Base-by-base conservation (phyloP, 2,113 vertebrate species). In the Calonectris borealis region DNA sequence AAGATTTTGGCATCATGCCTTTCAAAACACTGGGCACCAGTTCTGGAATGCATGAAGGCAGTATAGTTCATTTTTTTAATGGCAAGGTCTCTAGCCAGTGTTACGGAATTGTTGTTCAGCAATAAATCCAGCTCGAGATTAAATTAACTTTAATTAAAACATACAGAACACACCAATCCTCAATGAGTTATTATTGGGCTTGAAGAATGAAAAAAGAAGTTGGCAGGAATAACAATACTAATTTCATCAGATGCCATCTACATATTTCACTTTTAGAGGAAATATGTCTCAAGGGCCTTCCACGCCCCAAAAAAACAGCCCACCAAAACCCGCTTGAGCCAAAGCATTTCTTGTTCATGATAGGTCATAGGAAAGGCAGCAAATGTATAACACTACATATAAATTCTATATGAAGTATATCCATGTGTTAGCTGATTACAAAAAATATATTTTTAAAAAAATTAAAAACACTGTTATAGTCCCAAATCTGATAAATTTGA, bases 131-230 rank as follows among this genome's bases (percentile, higher is more conserved):
- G 44, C 21, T 90, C 38, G 19, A 95, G 68, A 86, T 73, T 83
- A 95, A 96, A 96, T 90, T 92, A 83, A 91, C 82, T 94, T 97
- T 93, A 96, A 96, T 97, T 97, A 96, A 94, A 96, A 68, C 69
- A 95, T 49, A 93, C 54, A 90, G 88, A 91, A 51, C 36, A 61
- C 64, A 78, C n/a, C 91, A 93, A 64, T 87, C 54, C 52, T 94
- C 38, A 22, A 34, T 54, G 83, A 94, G 52, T 76, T 94, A 65
- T 83, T 93, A 90, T 4, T 75, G 48, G 66, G 32, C 40, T 88
- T 90, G 64, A 29, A 75, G 55, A 95, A 88, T 31, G 31, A 88
- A 96, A 72, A 72, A 91, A 68, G 27, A 64, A 83, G 42, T 69
- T 96, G 95, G 94, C 84, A 96, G 51, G 73, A 93, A 83, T 84